These are phyloP conservation scores for Stramonita haemastoma DNA, from an alignment of 2,888 invertebrate genomes.

Conservation along the genomic window DNA sequence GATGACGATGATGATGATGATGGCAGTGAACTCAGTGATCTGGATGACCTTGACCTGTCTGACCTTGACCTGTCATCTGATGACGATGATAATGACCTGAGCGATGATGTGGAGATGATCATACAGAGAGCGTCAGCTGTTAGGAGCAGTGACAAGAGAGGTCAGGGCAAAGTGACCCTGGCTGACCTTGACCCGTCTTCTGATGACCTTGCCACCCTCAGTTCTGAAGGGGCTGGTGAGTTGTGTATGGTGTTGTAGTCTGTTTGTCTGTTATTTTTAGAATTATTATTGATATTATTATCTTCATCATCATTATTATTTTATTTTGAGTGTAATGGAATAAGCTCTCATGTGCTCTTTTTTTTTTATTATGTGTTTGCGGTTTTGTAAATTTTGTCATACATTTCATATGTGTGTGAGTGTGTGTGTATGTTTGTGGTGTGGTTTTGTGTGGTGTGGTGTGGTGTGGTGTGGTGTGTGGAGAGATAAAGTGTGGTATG, in stretches of 20 bases:
- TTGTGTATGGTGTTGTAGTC: not conserved
- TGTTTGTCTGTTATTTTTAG: too few relatives aligned
- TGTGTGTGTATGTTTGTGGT: too few relatives aligned
- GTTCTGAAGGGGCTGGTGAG: not conserved
- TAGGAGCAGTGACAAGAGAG: not conserved
- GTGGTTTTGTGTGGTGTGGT: too few relatives aligned
- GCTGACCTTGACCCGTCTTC: not conserved
- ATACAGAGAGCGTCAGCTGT: not conserved
- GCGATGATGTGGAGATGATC: not conserved
- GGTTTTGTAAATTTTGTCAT: too few relatives aligned
- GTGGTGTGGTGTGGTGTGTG: too few relatives aligned
- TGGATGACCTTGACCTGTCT: conserved; percentile 12
- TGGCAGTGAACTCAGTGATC: conserved; percentile 4
- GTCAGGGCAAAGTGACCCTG: not conserved
- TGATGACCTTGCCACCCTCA: not conserved
- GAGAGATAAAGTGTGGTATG: too few relatives aligned
- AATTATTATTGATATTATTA: too few relatives aligned
- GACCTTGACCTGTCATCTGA: conserved; percentile 22
- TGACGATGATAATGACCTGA: not conserved
- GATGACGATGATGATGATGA: not conserved
- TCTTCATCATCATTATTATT: too few relatives aligned
- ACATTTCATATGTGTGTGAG: too few relatives aligned
- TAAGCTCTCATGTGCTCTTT: too few relatives aligned
- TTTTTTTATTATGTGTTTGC: too few relatives aligned
- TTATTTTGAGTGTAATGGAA: too few relatives aligned